Conservation (phyloP, 2,888 invertebrate species). For the Oithona nana region DNA sequence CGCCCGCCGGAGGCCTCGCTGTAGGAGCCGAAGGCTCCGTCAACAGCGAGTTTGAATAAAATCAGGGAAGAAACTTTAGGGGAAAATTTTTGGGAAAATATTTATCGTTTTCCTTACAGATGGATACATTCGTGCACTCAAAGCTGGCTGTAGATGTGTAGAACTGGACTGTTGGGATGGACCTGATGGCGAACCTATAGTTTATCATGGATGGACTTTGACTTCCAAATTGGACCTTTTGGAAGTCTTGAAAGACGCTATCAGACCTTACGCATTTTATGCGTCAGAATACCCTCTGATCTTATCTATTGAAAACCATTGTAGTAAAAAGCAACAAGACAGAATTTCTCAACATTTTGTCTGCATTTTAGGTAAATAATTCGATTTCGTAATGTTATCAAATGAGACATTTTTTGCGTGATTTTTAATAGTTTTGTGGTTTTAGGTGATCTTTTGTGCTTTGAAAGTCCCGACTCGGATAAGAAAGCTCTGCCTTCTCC, state of each 20-base stretch:
- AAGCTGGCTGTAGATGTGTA: constrained; percentile 37
- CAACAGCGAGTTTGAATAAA: too few species aligned
- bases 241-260: constrained; percentile 31
- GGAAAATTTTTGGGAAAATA: background rate
- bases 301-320: constrained; percentile 35
- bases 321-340: constrained; percentile 29
- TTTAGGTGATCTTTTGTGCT: background rate
- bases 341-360: constrained; percentile 28
- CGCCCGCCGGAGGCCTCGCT: too few species aligned
- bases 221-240: constrained; percentile 30
- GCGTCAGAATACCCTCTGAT: constrained; percentile 31
- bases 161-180: constrained; percentile 41
- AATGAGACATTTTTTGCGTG: background rate
- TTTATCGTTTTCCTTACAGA: constrained; percentile 27
- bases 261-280: constrained; percentile 32
- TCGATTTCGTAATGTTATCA: constrained; percentile 1
- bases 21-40: too few species aligned
- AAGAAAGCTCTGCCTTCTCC: constrained; percentile 58
- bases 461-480: background rate
- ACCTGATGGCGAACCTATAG: constrained; percentile 34
- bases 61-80: too few species aligned
- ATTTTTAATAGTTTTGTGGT: too few species aligned
- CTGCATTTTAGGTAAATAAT: too few species aligned
- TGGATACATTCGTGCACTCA: constrained; percentile 38
- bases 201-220: constrained; percentile 37